phyloP scores from a whole-genome alignment of 2,113 vertebrate genomes.

The Corvus moneduloides region DNA sequence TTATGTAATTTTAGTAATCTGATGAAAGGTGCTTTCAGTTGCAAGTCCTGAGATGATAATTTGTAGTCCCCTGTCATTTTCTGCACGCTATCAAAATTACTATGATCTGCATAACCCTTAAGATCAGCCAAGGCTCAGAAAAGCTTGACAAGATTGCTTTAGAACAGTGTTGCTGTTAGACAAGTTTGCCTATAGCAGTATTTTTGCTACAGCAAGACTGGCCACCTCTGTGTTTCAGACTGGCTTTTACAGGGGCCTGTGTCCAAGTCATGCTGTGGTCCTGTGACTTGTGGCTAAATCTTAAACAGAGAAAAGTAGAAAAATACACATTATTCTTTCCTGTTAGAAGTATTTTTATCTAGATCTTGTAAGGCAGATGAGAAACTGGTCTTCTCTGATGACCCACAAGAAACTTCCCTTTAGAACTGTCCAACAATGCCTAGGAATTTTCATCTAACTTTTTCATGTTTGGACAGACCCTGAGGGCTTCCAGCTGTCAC shows the following conservation, averaged over 20 bases:
- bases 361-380: neutral
- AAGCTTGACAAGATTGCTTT: neutral
- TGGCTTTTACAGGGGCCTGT: neutral
- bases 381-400: neutral
- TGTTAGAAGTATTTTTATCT: neutral
- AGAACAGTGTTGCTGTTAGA: neutral
- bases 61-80: neutral
- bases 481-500: neutral
- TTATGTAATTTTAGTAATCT: neutral
- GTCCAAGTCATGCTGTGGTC: neutral
- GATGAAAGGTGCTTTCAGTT: conserved; percentile 11
- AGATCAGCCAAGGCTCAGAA: neutral
- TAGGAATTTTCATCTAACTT: neutral
- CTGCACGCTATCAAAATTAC: neutral
- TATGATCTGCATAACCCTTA: neutral
- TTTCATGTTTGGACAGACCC: neutral
- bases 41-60: neutral
- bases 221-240: neutral
- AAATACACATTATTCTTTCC: neutral
- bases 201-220: neutral
- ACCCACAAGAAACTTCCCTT: neutral
- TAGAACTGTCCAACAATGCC: neutral
- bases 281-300: neutral
- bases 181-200: neutral
- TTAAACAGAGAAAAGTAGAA: neutral